Evolutionary conservation across 2,888 invertebrate species (phyloP), one percentile per base, ranked within the genome.

Genomic region (Meteorus colon): DNA sequence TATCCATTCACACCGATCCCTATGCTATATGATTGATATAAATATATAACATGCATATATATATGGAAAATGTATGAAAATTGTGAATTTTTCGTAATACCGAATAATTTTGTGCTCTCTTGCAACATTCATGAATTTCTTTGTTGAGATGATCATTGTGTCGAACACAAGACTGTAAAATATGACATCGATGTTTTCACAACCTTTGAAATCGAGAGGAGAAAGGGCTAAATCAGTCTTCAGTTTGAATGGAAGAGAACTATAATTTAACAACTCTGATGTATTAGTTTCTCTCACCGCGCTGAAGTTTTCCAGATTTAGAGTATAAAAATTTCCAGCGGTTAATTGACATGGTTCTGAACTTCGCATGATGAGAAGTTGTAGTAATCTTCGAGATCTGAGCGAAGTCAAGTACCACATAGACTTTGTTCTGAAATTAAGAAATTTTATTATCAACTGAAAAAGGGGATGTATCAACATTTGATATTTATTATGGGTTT

Each of bases 161-260:
- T 37, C 10, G 85, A 85, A 66, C 79, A 81, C 8, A 86, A 75
- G 24, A 85, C 81, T 62, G 83, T 86, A 62, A 83, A 80, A 70
- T 83, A 85, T 19, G 85, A 85, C 74, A 86, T 82, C 2, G 85
- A 84, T 5, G 83, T 79, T 19, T 81, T 81, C 14, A 81, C 71
- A 19, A 85, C 83, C 85, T 85, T 79, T 60, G 71, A 45, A 66
- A 41, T 37, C 16, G 77, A 60, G 1, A 48, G n/a, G 37, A 31
- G 60, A 0, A 41, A 48, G 48, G 6, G 4, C 45, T 31, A 10
- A 45, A 60, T 60, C 34, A 55, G 70, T 65, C 10, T 3, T 41
- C 12, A 68, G 12, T 14, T 65, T 37, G 3, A 6, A 34, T 51
- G 48, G 10, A 67, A 66, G 10, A 67, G 34, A 59, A 19, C 14